phyloP scores from a whole-genome alignment of 2,888 invertebrate species.

The Ochropleura leucogaster region DNA sequence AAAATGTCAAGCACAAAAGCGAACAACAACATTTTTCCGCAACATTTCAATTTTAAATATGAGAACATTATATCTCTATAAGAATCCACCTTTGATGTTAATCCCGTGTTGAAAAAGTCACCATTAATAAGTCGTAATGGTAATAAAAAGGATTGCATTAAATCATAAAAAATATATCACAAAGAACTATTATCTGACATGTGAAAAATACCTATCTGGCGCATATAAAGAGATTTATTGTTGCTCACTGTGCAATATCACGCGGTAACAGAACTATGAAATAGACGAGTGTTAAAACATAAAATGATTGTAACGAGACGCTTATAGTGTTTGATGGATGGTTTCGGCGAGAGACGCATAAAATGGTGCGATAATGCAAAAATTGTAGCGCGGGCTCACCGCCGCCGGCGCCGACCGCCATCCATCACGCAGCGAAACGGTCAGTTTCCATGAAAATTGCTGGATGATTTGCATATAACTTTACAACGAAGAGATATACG shows the following conservation, averaged over 20 bases:
- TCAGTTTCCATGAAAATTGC: conserved; percentile 77
- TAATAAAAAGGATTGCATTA: conserved; percentile 81
- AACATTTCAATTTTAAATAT: conserved; percentile 53
- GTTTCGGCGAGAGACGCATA: conserved; percentile 74
- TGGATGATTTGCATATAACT: conserved; percentile 75
- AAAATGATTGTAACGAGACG: conserved; percentile 70
- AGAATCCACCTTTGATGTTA: conserved; percentile 77
- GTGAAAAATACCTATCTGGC: conserved; percentile 80
- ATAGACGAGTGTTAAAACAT: conserved; percentile 72
- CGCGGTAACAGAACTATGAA: conserved; percentile 70
- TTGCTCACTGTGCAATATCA: conserved; percentile 68
- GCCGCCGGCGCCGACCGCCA: conserved; percentile 69
- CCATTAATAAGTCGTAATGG: conserved; percentile 79
- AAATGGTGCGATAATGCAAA: conserved; percentile 77
- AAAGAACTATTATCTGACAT: conserved; percentile 78
- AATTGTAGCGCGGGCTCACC: conserved; percentile 69
- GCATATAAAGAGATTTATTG: conserved; percentile 78
- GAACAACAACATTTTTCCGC: conserved; percentile 43
- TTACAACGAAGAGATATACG: conserved; percentile 69
- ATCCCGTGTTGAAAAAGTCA: conserved; percentile 78
- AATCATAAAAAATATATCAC: conserved; percentile 77
- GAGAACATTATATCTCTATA: conserved; percentile 50
- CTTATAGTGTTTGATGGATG: conserved; percentile 71
- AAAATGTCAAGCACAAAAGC: conserved; percentile 43
- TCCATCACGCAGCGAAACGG: conserved; percentile 74